Conservation (phyloP, 1,140 invertebrate genomes). For the Nilaparvata lugens region DNA sequence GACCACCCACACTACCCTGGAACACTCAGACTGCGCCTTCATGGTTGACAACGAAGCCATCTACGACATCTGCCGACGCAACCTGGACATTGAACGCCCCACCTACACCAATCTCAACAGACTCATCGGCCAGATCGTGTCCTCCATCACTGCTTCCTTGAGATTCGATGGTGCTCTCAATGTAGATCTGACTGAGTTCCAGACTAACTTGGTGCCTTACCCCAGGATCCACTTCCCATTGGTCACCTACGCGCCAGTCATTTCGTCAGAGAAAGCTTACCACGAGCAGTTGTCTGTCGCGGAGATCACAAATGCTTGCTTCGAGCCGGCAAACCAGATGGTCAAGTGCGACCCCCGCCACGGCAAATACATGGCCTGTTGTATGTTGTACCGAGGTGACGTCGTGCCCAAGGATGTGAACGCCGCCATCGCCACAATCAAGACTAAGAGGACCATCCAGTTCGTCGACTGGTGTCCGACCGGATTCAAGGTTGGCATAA, state of each 20-base stretch:
- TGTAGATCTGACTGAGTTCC: constrained; percentile 84
- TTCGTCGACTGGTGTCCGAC: constrained; percentile 57
- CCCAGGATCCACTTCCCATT: constrained; percentile 70
- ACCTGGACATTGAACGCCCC: constrained; percentile 50
- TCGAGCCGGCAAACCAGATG: constrained; percentile 66
- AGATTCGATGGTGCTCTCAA: constrained; percentile 84
- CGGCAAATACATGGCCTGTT: constrained; percentile 80
- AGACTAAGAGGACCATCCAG: constrained; percentile 52
- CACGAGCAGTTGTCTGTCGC: constrained; percentile 49
- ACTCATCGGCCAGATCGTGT: constrained; percentile 51
- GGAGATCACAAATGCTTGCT: constrained; percentile 61
- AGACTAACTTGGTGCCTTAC: constrained; percentile 78
- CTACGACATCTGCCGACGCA: constrained; percentile 57
- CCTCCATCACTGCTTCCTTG: constrained; percentile 49
- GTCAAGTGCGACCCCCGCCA: constrained; percentile 75
- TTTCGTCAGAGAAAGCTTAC: constrained; percentile 52
- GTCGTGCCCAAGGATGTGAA: constrained; percentile 60
- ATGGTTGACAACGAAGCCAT: constrained; percentile 66
- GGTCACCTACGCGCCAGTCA: constrained; percentile 54
- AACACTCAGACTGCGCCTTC: constrained; percentile 55
- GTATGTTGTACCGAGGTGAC: constrained; percentile 67
- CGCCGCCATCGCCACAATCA: constrained; percentile 63
- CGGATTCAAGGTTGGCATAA: constrained; percentile 59
- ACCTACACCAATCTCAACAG: constrained; percentile 57
- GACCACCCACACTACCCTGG: constrained; percentile 65